Base-by-base conservation (phyloP, 2,888 invertebrate species). In the Morpho deidamia region DNA sequence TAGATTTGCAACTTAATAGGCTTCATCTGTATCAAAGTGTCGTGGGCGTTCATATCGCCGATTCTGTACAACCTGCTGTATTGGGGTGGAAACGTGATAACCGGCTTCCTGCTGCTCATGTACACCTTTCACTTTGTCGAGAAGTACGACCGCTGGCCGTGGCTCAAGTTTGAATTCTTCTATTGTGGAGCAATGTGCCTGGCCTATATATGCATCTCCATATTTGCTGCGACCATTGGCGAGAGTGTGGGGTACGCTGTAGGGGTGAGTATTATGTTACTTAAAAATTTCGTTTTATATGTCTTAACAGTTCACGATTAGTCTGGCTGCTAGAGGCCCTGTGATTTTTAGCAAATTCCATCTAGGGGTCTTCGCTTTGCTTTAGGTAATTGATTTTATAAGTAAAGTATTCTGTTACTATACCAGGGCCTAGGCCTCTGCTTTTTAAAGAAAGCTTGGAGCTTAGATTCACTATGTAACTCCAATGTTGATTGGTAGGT, bases 121-220 rank as follows among this genome's bases (percentile, higher is more conserved):
- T 97, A 97, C 76, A 73, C 95, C 41, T 95, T 96, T 77, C 97
- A 97, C 76, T 88, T 97, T 8, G 91, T 97, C 50, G 97, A 97
- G 81, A 95, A 94, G 74, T 92, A 94, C 62, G 93, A 93, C 71
- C 92, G 91, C 67, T 92, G 95, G 69, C 97, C 97, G 0, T 97
- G 97, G 97, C 83, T 95, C 39, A 94, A 95, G 78, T 91, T 94
- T 63, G 96, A 97, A 83, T 92, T 96, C 65, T 85, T 92, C 47
- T 96, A 91, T 81, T 95, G 95, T 71, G 87, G 86, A 0, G 58
- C 93, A 0, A 94, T 95, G 93, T 85, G 92, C 0, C 71, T 94
- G 11, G 91, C 94, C 32, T 96, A 95, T 70, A 88, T 96, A 45
- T 91, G 95, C 47, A 95, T 95, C 11, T 92, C 96, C 0, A 91